These are phyloP conservation scores for Linurgus olivaceus DNA, from an alignment of 2,797 vertebrate species.

Conservation along the genomic window DNA sequence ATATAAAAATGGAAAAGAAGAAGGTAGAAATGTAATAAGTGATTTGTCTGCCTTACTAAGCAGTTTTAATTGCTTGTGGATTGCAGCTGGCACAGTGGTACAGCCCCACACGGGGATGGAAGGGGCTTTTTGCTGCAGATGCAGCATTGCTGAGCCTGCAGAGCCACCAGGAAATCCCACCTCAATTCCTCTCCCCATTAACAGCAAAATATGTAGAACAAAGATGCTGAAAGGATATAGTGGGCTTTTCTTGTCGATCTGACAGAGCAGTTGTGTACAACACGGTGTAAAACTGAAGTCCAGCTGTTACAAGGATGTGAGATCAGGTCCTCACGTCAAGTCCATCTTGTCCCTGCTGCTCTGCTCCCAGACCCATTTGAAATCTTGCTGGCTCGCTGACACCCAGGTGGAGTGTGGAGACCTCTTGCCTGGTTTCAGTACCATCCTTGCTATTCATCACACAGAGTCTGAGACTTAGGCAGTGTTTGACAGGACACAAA, in stretches of 20 bases:
- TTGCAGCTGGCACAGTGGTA: fast-evolving
- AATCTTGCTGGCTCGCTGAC: neutral
- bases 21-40: neutral
- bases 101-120: fast-evolving
- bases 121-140: neutral
- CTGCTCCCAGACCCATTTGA: neutral
- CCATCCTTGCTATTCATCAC: neutral
- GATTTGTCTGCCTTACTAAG: neutral
- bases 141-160: neutral
- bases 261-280: neutral
- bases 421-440: neutral
- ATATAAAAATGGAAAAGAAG: neutral
- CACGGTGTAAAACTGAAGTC: neutral
- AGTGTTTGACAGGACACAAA: neutral
- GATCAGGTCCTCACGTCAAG: fast-evolving
- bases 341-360: neutral
- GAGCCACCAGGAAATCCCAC: neutral
- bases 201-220: neutral
- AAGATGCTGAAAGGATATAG: neutral
- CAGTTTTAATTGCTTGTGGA: neutral
- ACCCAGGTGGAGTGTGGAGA: neutral
- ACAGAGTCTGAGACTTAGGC: neutral
- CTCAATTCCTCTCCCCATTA: neutral
- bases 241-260: neutral
- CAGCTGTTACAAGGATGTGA: neutral